Base-by-base conservation (phyloP, 2,113 vertebrate genomes). In the Tylochromis polylepis region DNA sequence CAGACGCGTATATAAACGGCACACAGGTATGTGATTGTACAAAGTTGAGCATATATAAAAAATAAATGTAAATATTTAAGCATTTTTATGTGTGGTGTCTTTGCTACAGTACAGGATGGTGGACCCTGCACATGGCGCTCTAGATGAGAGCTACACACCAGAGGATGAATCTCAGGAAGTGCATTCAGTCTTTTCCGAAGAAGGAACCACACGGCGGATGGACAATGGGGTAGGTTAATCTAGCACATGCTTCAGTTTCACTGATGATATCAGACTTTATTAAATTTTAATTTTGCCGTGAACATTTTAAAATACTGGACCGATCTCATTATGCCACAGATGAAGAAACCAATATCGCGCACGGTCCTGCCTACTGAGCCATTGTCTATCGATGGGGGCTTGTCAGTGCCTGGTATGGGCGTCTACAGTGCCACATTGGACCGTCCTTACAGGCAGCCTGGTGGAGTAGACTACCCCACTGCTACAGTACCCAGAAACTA, bases 401-500 rank as follows among this genome's bases (percentile, higher is more conserved):
- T 96, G 8, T 94, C 97, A 0, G 91, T 96, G 87, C 85, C 95
- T 53, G 0, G 92, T 88, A 94, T 95, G 90, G 96, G 88, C 15
- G 94, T 91, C 87, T 99, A 99, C 7, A 97, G 97, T 34, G 97
- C 97, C 91, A 98, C 98, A 22, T 92, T 99, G 95, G 98, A 98
- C 91, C 97, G 98, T 57, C 95, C 98, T 51, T 98, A 98, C 95
- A 96, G 98, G 77, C 97, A 95, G 0, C 93, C 95, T 2, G 96
- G 91, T 3, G 86, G 80, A 5, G 91, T 72, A 94, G 97, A 91
- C 92, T 99, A 98, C 87, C 97, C 97, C 85, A 99, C 97, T 0
- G 96, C 97, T 83, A 98, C 98, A 6, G 98, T 99, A 41, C 98
- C 98, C 67, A 97, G 98, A 59, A 98, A 98, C 95, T 99, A 99